Base-by-base conservation (phyloP, 2,888 invertebrate species). In the Chymomyza amoena region DNA sequence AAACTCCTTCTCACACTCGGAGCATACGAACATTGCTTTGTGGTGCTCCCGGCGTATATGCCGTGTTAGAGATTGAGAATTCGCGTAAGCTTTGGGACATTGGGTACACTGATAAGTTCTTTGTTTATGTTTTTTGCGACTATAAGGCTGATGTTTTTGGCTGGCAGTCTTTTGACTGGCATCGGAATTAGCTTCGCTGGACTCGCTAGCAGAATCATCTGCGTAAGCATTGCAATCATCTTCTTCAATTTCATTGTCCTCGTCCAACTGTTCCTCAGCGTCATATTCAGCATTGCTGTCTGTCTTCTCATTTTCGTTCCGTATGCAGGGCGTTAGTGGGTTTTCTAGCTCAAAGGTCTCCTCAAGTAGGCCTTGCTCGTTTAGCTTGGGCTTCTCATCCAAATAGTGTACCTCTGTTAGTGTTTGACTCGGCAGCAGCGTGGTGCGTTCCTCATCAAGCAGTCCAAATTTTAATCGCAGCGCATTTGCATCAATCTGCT, bases 391-490 rank as follows among this genome's bases (percentile, higher is more conserved):
- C 52, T 89, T 80, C 67, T 81, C 76, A 51, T 86, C 79, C 57
- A 81, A 75, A 65, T 82, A 87, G 36, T 82, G 79, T 36, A 82
- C 78, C 25, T 82, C 84, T 0, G 77, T 79, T 2, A 80, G 61
- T 59, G 63, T 39, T 25, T 66, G 73, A 13, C 72, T 67, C 61
- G 76, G 70, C 57, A 67, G 36, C 39, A 73, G 71, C 54, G 72
- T 65, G 36, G 73, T 78, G 10, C 68, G 67, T 10, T 77, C 77
- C 1, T 73, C 62, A 61, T 88, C 84, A 2, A 78, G 65, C 20
- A 89, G 74, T 0, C 87, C 85, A 56, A 83, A 90, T 64, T 74
- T 80, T 0, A 61, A 20, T 0, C 85, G 83, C 54, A 87, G 50
- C 57, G 76, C 87, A 28, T 69, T 75, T 6, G 87, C 32, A 61